Evolutionary conservation across 2,888 invertebrate genomes (phyloP).

Genomic region (Eristalis arbustorum): DNA sequence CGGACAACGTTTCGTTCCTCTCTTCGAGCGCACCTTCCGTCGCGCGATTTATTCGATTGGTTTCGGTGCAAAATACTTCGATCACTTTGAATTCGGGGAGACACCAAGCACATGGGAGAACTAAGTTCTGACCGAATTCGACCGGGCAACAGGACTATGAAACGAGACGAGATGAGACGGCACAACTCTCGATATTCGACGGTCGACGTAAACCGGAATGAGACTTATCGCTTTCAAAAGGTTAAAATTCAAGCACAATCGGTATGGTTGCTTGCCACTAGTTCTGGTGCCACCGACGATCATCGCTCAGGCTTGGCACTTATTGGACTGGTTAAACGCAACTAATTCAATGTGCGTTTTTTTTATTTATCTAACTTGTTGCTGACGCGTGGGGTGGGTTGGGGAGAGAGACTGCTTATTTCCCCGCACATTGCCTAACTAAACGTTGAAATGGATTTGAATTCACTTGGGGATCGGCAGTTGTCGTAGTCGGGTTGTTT

Average conservation of each 20-base stretch:
- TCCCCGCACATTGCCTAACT: slow-evolving; percentile 32
- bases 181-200: not conserved
- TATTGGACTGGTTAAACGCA: slow-evolving; percentile 57
- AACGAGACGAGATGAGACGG: slow-evolving; percentile 28
- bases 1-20: slow-evolving; percentile 23
- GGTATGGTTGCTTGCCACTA: slow-evolving; percentile 4
- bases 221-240: slow-evolving; percentile 46
- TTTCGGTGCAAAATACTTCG: not conserved
- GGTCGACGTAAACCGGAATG: slow-evolving; percentile 58
- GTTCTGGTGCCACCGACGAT: slow-evolving; percentile 29
- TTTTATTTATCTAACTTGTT: slow-evolving; percentile 44
- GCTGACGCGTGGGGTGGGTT: not conserved
- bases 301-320: slow-evolving; percentile 57
- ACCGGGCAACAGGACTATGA: slow-evolving; percentile 51
- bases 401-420: slow-evolving; percentile 1
- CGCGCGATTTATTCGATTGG: slow-evolving; percentile 3
- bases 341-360: slow-evolving; percentile 41
- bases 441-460: slow-evolving; percentile 61
- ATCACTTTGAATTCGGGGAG: slow-evolving; percentile 28
- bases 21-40: slow-evolving; percentile 12
- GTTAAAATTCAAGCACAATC: slow-evolving; percentile 30
- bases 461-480: slow-evolving; percentile 47
- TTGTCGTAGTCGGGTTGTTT: slow-evolving; percentile 31
- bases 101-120: slow-evolving; percentile 38
- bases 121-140: slow-evolving; percentile 33